Base-by-base conservation (phyloP, 2,797 vertebrate genomes). In the Syncerus caffer region DNA sequence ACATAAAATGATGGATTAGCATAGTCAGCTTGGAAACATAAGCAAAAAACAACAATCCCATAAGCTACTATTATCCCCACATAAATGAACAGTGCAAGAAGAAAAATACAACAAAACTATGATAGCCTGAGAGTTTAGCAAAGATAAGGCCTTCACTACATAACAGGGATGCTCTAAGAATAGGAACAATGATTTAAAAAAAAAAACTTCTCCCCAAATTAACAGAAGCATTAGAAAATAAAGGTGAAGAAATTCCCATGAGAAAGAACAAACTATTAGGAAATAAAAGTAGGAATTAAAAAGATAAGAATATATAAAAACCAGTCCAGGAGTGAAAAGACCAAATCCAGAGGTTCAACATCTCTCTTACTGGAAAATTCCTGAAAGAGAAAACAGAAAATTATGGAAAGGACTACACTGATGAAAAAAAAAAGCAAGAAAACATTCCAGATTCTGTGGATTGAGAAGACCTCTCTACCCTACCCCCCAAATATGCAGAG, bases 341-440 rank as follows among this genome's bases (percentile, higher is more conserved):
- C 58, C 42, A 96, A 57, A 87, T 87, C 42, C 90, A 60, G 17
- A 92, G 23, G 55, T 83, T 89, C 50, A 58, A 38, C 29, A 42
- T 83, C 71, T 79, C 60, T 89, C 14, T 90, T 58, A 89, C 29
- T 84, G 45, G 76, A 83, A 71, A 71, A 25, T 79, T 90, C 34
- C 83, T 84, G 34, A 67, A 96, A 96, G 8, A 88, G 53, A 92
- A 82, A 95, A 93, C 11, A 89, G 50, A 96, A 93, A 78, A 67
- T 23, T 67, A 19, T 42, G 7, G 55, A 23, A 95, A 76, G 27
- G 7, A 90, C 53, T 80, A 51, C 55, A 71, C 14, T 45, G 78
- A 51, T 51, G 16, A 58, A 62, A 62, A 78, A 92, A 64, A 58
- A 93, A 55, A 6, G 25, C 1, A 82, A 67, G 53, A 23, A 74